Evolutionary conservation across 2,113 vertebrate genomes (phyloP).

Genomic region (Carassius gibelio): DNA sequence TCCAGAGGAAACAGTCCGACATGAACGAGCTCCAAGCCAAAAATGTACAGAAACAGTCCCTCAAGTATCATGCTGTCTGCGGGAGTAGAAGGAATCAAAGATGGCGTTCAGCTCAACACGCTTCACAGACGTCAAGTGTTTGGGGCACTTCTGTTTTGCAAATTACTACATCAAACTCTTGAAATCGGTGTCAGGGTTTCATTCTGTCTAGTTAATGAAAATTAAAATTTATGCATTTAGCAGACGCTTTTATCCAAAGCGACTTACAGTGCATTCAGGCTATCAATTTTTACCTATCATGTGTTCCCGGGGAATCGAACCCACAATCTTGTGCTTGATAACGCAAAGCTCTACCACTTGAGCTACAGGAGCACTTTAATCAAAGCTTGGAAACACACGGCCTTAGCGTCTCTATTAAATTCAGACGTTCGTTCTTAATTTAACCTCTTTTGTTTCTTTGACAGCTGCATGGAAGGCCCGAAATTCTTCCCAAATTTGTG

Average conservation of each 20-base stretch:
- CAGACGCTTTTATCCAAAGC: too few relatives aligned
- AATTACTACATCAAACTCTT: not conserved
- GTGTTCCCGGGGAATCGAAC: too few relatives aligned
- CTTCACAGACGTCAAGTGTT: not conserved
- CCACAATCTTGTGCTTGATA: too few relatives aligned
- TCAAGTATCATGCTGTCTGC: too few relatives aligned
- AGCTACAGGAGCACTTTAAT: not conserved
- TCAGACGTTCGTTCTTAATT: not conserved
- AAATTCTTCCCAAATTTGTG: slow-evolving; percentile 3
- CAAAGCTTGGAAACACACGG: not conserved
- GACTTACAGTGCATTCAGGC: too few relatives aligned
- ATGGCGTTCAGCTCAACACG: not conserved
- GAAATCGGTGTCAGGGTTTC: slow-evolving; percentile 1
- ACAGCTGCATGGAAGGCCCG: not conserved
- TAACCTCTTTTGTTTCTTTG: not conserved
- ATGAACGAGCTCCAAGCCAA: too few relatives aligned
- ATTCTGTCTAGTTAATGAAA: not conserved
- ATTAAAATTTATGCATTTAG: too few relatives aligned
- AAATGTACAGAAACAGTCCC: too few relatives aligned
- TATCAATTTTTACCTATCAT: too few relatives aligned
- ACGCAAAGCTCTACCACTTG: too few relatives aligned
- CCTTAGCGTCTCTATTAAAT: not conserved
- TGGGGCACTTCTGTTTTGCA: not conserved
- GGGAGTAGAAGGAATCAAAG: too few relatives aligned
- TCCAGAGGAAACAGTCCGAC: too few relatives aligned